phyloP scores from a whole-genome alignment of 2,113 vertebrate species.

The Myotis brandtii region DNA sequence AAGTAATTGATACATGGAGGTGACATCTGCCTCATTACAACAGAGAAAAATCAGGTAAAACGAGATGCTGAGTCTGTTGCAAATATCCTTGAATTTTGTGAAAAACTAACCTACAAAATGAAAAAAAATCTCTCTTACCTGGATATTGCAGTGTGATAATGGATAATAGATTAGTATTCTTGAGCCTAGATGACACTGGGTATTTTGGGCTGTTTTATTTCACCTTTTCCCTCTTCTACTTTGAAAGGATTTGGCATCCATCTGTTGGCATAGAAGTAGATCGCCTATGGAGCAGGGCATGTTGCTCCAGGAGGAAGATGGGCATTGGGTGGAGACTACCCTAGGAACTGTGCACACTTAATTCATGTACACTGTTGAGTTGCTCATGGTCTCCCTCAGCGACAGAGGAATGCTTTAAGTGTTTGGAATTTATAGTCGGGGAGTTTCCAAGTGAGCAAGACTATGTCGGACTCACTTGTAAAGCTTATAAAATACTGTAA shows the following conservation, averaged over 20 bases:
- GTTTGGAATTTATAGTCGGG: background rate
- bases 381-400: background rate
- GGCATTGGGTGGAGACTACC: background rate
- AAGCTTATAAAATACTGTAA: background rate
- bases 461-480: background rate
- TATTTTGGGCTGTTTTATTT: background rate
- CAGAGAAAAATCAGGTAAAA: background rate
- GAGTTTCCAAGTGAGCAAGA: background rate
- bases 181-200: background rate
- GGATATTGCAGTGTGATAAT: background rate
- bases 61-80: background rate
- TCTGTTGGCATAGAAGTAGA: background rate
- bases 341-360: background rate
- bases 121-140: background rate
- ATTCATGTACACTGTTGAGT: background rate
- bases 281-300: background rate
- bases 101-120: background rate
- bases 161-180: background rate
- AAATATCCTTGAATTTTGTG: background rate
- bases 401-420: background rate
- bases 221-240: background rate
- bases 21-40: background rate
- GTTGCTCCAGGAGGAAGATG: background rate
- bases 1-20: background rate
- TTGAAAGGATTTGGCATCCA: background rate